Percentiles rank a stretch among this genome's conserved stretches.
These are phyloP conservation scores for Rhyzopertha dominica DNA, from an alignment of 1,140 invertebrate genomes.

Conservation along the genomic window DNA sequence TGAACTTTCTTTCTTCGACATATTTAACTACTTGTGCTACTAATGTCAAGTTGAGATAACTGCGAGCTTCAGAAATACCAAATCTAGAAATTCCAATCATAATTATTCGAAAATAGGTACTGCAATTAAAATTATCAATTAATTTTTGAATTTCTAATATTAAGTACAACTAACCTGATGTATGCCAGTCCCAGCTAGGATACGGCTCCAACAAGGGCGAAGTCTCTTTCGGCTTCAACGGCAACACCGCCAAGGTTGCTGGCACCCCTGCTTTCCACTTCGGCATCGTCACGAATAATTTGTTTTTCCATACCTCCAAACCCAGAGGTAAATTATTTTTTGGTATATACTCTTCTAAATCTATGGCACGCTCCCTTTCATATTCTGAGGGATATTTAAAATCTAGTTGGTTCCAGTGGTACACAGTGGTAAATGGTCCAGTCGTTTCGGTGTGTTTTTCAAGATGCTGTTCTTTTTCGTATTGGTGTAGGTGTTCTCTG, in stretches of 20 bases:
- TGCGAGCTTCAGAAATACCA: too few relatives aligned
- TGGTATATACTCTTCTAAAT: slow-evolving; percentile 56
- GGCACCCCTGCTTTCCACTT: slow-evolving; percentile 79
- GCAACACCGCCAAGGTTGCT: slow-evolving; percentile 60
- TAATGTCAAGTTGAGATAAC: too few relatives aligned
- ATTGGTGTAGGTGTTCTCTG: background rate
- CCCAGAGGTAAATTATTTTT: slow-evolving; percentile 70
- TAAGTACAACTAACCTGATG: slow-evolving; percentile 50
- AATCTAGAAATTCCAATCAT: too few relatives aligned
- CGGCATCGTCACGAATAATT: slow-evolving; percentile 64
- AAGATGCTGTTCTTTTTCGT: slow-evolving; percentile 1
- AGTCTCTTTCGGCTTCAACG: slow-evolving; percentile 48
- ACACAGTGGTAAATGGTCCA: slow-evolving; percentile 45
- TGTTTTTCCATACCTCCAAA: slow-evolving; percentile 60
- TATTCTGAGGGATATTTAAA: slow-evolving; percentile 51
- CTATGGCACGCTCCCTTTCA: slow-evolving; percentile 49
- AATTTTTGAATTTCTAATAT: too few relatives aligned
- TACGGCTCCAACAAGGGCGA: slow-evolving; percentile 66
- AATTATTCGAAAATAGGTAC: too few relatives aligned
- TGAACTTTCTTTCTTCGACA: too few relatives aligned
- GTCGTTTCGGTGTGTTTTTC: slow-evolving; percentile 22
- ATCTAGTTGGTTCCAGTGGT: slow-evolving; percentile 56
- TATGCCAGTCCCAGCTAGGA: slow-evolving; percentile 68
- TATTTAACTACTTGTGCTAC: too few relatives aligned
- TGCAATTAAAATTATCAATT: too few relatives aligned